Evolutionary conservation across 2,797 vertebrate species (phyloP).

Genomic region (Lagodon rhomboides): DNA sequence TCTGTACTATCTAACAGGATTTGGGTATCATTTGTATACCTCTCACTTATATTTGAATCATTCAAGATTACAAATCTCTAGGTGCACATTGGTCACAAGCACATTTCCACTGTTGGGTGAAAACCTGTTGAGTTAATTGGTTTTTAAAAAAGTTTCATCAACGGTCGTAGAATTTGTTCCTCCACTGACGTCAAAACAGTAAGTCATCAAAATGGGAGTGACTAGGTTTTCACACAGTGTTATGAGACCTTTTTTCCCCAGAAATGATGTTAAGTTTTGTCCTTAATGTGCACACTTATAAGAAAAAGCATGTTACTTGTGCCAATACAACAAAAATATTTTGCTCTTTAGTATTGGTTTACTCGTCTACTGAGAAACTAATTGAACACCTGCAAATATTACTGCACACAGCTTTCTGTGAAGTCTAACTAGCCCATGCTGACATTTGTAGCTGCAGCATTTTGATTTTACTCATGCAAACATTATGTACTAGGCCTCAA

Average conservation of each 20-base stretch:
- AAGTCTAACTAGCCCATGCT: slow-evolving; percentile 16
- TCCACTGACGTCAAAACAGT: slow-evolving; percentile 1
- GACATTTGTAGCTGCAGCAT: slow-evolving; percentile 36
- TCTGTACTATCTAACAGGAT: slow-evolving; percentile 36
- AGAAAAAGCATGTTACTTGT: slow-evolving; percentile 73
- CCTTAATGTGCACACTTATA: slow-evolving; percentile 65
- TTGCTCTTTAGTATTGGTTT: slow-evolving; percentile 72
- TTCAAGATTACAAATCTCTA: slow-evolving; percentile 23
- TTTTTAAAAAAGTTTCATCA: slow-evolving; percentile 10
- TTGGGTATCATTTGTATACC: slow-evolving; percentile 42
- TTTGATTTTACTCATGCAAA: slow-evolving; percentile 43
- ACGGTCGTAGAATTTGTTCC: background rate
- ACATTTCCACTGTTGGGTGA: slow-evolving; percentile 3
- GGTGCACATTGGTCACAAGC: slow-evolving; percentile 21
- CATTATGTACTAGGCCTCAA: slow-evolving; percentile 27
- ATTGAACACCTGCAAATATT: slow-evolving; percentile 44
- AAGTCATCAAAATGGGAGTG: background rate
- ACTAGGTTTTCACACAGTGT: slow-evolving; percentile 4
- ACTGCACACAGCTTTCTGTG: slow-evolving; percentile 30
- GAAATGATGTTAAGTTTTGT: slow-evolving; percentile 36
- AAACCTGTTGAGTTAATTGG: background rate
- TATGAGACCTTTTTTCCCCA: slow-evolving; percentile 1
- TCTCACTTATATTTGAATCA: slow-evolving; percentile 47
- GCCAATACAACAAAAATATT: slow-evolving; percentile 76
- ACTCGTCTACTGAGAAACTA: slow-evolving; percentile 35